Base-by-base conservation (phyloP, 2,797 vertebrate genomes). In the Telmatherina bonti region DNA sequence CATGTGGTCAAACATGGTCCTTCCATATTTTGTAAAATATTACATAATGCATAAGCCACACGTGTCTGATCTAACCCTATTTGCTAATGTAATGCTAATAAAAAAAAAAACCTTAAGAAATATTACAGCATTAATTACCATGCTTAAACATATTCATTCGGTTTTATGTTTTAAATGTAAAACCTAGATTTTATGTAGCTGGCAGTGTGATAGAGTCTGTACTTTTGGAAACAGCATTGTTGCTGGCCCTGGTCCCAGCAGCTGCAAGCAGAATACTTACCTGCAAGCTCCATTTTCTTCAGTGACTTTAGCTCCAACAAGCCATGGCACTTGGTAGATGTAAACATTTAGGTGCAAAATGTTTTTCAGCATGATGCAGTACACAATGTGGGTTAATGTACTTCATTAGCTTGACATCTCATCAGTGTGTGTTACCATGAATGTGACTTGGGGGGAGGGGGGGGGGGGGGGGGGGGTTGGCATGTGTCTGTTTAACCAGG, bases 11-110 rank as follows among this genome's bases (percentile, higher is more conserved):
- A 33, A 57, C 62, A 47, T 43, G 62, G 45, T 65, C 29, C 70
- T 82, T 78, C 79, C 85, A 84, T 67, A 70, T 74, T 79, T 74
- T 78, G 76, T 79, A 16, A 72, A 30, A 69, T 54, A 76, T 84
- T 85, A 75, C 51, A 79, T 72, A 82, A 81, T 67, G n/a, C 56
- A 27, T 5, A 0, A 43, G 35, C 29, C 2, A 6, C 67, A 66
- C 15, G 11, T 57, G 67, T 62, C 55, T 26, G 11, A 30, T 47
- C 30, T 51, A 33, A 64, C 27, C 9, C 22, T 26, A 20, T 20
- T 22, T 30, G 11, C 6, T 2, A n/a, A 49, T 13, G 2, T 8
- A 29, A 29, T 1, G 27, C 31, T 57, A 2, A 0, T 63, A 41
- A 24, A 68, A 2, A 0, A 61, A 41, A 24, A 68, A 64, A 9